These are phyloP conservation scores for Suncus etruscus DNA, from an alignment of 2,113 vertebrate genomes.

Conservation along the genomic window DNA sequence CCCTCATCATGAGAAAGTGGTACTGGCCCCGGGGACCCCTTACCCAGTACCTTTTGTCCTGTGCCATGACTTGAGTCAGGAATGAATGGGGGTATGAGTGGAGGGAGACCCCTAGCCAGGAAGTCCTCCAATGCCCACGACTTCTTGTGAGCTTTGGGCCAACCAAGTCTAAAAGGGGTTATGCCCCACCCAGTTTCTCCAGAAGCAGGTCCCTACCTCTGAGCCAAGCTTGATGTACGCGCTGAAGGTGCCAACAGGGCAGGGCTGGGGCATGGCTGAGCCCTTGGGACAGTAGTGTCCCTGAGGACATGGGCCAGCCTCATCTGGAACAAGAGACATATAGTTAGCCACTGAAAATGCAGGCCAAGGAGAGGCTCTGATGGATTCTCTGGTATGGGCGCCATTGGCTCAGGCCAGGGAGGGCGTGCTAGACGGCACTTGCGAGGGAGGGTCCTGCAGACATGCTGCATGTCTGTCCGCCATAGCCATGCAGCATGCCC, in stretches of 20 bases:
- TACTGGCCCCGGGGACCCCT: neutral
- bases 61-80: no score
- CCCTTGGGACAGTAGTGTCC: conserved; percentile 91
- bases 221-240: conserved; percentile 86
- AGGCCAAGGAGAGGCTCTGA: no score
- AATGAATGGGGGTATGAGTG: neutral
- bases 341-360: neutral
- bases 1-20: no score
- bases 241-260: conserved; percentile 91
- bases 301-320: conserved; percentile 90
- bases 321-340: conserved; percentile 82
- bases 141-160: neutral
- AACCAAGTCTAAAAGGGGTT: neutral
- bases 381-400: no score
- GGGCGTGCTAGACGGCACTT: no score
- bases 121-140: neutral
- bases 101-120: neutral
- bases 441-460: no score
- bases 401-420: no score
- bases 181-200: neutral
- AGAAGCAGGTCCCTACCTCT: conserved; percentile 83
- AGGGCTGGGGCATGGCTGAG: conserved; percentile 88
- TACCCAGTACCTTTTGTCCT: neutral
- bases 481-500: no score
- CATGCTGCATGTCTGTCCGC: no score